Evolutionary conservation across 1,140 invertebrate genomes (phyloP), one percentile per base, ranked within the genome.

Genomic region (Camponotus vicinus): DNA sequence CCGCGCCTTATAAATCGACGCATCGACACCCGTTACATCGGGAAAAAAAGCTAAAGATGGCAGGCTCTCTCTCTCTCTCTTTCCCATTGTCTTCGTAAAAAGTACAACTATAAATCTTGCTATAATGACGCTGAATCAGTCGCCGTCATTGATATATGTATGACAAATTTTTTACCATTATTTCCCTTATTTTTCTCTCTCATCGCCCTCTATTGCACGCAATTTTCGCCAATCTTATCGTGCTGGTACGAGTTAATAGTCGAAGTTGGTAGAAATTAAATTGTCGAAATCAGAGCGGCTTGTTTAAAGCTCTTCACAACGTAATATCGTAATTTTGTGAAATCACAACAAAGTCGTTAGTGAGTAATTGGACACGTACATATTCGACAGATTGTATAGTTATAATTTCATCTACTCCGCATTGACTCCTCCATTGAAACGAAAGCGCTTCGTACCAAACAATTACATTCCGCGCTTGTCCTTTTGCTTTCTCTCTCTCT

Each of bases 1-100:
- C 83, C 86, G 90, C 89, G 78, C 73, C 79, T 89, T 89, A 88
- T 78, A 85, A 88, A 86, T 89, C 78, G 86, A 83, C 69, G 40
- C 79, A 83, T 83, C 79, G 79, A 83, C 79, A 83, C 69, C 79
- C 79, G 79, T 85, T 85, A 77, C 75, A 85, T 76, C 37, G 59
- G 27, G 27, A 42, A 80, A 66, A 78, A 69, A 75, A 49, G 37
- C 55, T 61, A 75, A 83, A 73, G 79, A 83, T 73, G 40, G 40
- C 67, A 63, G 27, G 32, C 40, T 42, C 13, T 52, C 49, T 4
- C 3, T 15, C 13, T 49, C 15, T 15, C 4, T 49, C 45, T 49
- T 57, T 21, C 21, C 21, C 21, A 21, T 21, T 70, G 37, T 27
- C 3, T n/a, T 8, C 34, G 7, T 9, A 59, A 59, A 40, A 66